phyloP scores from a whole-genome alignment of 1,140 invertebrate genomes.

The Nixonia krombeini region DNA sequence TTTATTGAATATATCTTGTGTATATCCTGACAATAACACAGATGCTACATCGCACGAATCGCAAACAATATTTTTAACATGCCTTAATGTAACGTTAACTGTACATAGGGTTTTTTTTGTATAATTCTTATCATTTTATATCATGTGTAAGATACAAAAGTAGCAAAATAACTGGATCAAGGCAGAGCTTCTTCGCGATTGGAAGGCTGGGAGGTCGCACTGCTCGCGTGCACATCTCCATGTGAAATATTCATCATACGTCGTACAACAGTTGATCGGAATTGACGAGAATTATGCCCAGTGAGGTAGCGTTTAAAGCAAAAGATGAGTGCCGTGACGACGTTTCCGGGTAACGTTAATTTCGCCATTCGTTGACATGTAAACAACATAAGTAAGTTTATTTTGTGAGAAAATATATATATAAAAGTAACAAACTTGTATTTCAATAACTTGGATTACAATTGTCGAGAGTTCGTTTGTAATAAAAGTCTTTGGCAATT shows the following conservation, averaged over 20 bases:
- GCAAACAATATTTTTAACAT: neutral
- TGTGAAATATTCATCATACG: neutral
- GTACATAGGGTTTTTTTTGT: neutral
- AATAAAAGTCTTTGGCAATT: too few relatives aligned
- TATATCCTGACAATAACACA: conserved; percentile 2
- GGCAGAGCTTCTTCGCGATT: conserved; percentile 54
- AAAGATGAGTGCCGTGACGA: too few relatives aligned
- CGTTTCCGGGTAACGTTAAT: too few relatives aligned
- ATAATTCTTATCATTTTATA: neutral
- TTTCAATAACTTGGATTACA: too few relatives aligned
- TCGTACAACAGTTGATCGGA: neutral
- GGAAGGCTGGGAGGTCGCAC: conserved; percentile 34
- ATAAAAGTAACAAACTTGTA: too few relatives aligned
- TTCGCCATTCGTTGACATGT: too few relatives aligned
- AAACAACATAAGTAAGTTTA: too few relatives aligned
- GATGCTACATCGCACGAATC: conserved; percentile 1
- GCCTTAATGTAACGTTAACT: neutral
- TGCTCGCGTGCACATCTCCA: neutral
- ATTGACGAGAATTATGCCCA: too few relatives aligned
- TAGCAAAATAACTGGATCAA: conserved; percentile 68
- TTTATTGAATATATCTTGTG: conserved; percentile 1
- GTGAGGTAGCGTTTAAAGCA: too few relatives aligned
- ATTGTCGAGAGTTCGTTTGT: too few relatives aligned
- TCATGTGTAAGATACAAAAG: conserved; percentile 56
- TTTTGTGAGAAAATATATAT: too few relatives aligned